These are phyloP conservation scores for Lasiommata megera DNA, from an alignment of 2,888 invertebrate genomes.

Conservation along the genomic window DNA sequence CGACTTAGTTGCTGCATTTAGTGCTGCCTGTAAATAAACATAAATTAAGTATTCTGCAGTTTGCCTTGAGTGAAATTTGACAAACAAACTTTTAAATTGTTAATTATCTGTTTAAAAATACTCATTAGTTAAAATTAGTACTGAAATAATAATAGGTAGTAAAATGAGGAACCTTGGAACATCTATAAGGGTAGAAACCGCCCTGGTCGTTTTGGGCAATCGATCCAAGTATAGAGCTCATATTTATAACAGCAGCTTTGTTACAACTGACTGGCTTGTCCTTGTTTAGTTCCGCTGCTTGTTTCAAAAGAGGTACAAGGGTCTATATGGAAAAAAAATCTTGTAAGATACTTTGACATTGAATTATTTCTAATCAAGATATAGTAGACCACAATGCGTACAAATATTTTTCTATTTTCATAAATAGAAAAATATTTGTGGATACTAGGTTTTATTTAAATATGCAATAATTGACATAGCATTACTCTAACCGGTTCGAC, in stretches of 20 bases:
- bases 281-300: constrained; percentile 82
- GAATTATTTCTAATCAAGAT: no score
- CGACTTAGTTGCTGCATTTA: constrained; percentile 93
- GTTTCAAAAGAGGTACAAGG: constrained; percentile 86
- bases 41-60: no score
- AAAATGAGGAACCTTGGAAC: constrained; percentile 84
- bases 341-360: no score
- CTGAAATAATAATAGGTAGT: constrained; percentile 43
- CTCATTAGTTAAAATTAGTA: background rate
- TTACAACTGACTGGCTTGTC: constrained; percentile 79
- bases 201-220: constrained; percentile 88
- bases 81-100: no score
- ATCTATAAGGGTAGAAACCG: constrained; percentile 91
- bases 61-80: no score
- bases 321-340: no score
- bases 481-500: background rate
- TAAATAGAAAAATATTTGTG: no score
- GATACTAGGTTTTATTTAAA: no score
- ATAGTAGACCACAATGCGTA: no score
- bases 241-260: constrained; percentile 90
- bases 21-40: constrained; percentile 83
- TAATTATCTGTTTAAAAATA: no score
- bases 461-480: background rate
- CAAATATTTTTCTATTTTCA: no score
- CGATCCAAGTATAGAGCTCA: constrained; percentile 91